These are phyloP conservation scores for Myotis yumanensis DNA, from an alignment of 2,113 vertebrate genomes.

Conservation along the genomic window DNA sequence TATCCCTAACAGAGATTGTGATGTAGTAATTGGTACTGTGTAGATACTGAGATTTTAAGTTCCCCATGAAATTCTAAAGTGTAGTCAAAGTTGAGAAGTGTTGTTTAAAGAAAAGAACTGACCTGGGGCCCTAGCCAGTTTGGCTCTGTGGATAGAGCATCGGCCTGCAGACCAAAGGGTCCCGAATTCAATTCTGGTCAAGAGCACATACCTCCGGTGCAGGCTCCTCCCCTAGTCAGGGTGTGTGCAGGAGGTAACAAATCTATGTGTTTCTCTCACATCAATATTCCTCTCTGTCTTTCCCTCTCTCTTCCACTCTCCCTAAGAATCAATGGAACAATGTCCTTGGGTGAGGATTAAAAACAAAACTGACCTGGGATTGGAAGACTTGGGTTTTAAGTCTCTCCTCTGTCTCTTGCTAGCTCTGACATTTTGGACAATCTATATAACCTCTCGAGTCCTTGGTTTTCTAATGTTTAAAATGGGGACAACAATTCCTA, in stretches of 20 bases:
- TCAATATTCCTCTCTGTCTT: too few species aligned
- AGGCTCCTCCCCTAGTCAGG: too few species aligned
- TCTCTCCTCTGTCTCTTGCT: background rate
- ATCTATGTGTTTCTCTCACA: too few species aligned
- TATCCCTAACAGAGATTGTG: background rate
- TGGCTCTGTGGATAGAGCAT: too few species aligned
- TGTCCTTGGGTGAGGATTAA: background rate
- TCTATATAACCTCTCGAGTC: background rate
- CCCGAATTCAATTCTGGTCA: too few species aligned
- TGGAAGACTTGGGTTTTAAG: background rate
- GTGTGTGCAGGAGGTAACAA: too few species aligned
- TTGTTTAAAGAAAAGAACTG: constrained; percentile 14
- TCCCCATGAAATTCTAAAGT: background rate
- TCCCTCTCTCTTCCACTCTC: too few species aligned
- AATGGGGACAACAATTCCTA: background rate
- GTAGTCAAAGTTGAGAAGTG: constrained; percentile 3
- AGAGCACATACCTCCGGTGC: too few species aligned
- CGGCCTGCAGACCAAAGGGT: too few species aligned
- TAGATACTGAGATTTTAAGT: background rate
- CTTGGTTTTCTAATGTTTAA: constrained; percentile 43
- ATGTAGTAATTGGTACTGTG: background rate
- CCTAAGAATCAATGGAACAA: too few species aligned
- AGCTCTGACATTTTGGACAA: background rate
- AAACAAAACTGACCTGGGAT: background rate
- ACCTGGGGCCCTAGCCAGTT: background rate